Base-by-base conservation (phyloP, 2,113 vertebrate species). In the Tenrec ecaudatus region DNA sequence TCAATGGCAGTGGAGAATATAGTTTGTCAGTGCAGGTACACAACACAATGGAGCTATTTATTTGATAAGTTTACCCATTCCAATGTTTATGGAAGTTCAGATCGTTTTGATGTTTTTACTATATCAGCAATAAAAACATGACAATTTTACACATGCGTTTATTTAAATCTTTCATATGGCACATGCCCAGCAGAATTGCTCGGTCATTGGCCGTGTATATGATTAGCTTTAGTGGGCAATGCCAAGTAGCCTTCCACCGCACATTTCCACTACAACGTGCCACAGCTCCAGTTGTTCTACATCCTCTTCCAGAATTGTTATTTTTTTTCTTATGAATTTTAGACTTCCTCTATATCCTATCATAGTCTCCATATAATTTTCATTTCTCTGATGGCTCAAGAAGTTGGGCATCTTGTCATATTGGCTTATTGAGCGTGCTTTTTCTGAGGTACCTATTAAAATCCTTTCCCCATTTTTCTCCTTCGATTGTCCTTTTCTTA, bases 201-300 rank as follows among this genome's bases (percentile, higher is more conserved):
- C 43, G 84, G 11, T 31, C 47, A 22, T 2, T 2, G n/a, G 33
- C 15, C 16, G 1, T 17, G 11, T 2, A 23, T 17, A 6, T 1
- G 6, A 19, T 66, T 77, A 73, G 69, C 33, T 82, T 58, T 33
- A 64, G 38, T 1, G 5, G 57, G 16, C 36, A 36, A 81, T 36
- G 73, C 68, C 16, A 31, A 58, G 5, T 33, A 23, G 15, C 58
- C 66, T 15, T 33, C n/a, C 17, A 29, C 12, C 0, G 25, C 1
- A 11, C 60, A 27, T 27, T n/a, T 15, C 33, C 7, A 2, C 3
- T 15, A 6, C n/a, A 3, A 14, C 15, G 15, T 1, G 0, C 15
- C 33, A 53, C 25, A 19, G 16, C 31, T 33, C 66, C 57, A 90
- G 6, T 71, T 79, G 73, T 73, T 38, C 47, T 9, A 17, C 14